Evolutionary conservation across 2,797 vertebrate genomes (phyloP).

Genomic region (Sebastes paucispinis): DNA sequence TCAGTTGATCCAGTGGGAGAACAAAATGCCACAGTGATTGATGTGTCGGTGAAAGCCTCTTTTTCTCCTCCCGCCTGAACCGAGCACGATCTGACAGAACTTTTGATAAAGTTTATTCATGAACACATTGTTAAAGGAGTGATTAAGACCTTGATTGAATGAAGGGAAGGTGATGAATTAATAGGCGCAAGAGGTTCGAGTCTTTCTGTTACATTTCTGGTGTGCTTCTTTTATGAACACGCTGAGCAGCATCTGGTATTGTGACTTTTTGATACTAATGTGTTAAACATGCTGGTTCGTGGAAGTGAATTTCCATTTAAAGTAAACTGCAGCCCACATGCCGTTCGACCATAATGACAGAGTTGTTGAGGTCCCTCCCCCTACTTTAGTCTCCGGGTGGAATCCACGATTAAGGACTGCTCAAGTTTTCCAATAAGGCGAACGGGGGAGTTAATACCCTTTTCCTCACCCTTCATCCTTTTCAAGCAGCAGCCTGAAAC

Average conservation of each 20-base stretch:
- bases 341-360: conserved; percentile 72
- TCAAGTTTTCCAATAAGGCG: conserved; percentile 70
- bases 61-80: conserved; percentile 25
- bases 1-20: conserved; percentile 51
- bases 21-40: conserved; percentile 65
- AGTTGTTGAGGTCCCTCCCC: conserved; percentile 44
- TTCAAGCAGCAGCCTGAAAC: conserved; percentile 40
- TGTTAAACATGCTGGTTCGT: conserved; percentile 61
- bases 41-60: conserved; percentile 57
- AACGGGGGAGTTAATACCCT: conserved; percentile 57
- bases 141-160: conserved; percentile 14
- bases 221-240: conserved; percentile 4
- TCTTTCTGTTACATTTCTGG: conserved; percentile 6
- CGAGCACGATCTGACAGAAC: conserved; percentile 31
- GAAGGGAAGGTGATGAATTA: conserved; percentile 6
- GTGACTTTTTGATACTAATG: conserved; percentile 44
- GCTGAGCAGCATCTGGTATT: conserved; percentile 44
- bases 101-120: conserved; percentile 50
- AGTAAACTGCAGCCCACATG: conserved; percentile 61
- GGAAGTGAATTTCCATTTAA: conserved; percentile 60
- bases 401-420: conserved; percentile 55
- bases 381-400: conserved; percentile 46
- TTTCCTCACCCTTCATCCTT: conserved; percentile 44
- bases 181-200: neutral
- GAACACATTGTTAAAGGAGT: conserved; percentile 18